These are phyloP conservation scores for Luperina nickerlii DNA, from an alignment of 2,888 invertebrate genomes.

Conservation along the genomic window DNA sequence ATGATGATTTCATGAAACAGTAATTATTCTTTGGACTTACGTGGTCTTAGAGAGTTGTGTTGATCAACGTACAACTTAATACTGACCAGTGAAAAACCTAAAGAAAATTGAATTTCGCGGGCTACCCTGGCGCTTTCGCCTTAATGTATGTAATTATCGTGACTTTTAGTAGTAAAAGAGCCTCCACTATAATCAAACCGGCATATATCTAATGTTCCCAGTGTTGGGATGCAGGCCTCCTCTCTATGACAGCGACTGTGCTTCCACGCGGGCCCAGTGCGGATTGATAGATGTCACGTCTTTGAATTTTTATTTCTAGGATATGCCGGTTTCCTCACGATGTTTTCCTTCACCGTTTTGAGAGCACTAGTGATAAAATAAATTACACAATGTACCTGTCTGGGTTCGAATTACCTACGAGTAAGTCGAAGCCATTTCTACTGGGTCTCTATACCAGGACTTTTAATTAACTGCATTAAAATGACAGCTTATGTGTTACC, in stretches of 20 bases:
- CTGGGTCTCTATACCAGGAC: too few species aligned
- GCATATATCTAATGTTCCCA: not conserved
- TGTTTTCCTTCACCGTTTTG: not conserved
- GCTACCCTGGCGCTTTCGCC: too few species aligned
- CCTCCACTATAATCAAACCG: not conserved
- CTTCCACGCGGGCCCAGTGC: too few species aligned
- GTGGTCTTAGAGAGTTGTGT: too few species aligned
- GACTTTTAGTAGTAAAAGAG: not conserved
- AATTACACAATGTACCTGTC: not conserved
- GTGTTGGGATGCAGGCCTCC: not conserved
- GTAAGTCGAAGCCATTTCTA: not conserved
- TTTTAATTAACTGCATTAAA: too few species aligned
- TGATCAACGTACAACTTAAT: too few species aligned
- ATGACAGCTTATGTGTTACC: too few species aligned
- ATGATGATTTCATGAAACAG: too few species aligned
- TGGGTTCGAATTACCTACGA: not conserved
- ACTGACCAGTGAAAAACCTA: too few species aligned
- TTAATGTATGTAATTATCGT: conserved; percentile 21
- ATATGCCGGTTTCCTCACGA: not conserved
- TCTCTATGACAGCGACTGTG: not conserved
- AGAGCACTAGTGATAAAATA: not conserved
- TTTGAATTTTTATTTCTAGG: not conserved
- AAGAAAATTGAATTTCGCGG: too few species aligned
- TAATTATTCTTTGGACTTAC: too few species aligned
- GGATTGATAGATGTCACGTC: not conserved